These are phyloP conservation scores for Acomys russatus DNA, from an alignment of 2,797 vertebrate species.

Conservation along the genomic window DNA sequence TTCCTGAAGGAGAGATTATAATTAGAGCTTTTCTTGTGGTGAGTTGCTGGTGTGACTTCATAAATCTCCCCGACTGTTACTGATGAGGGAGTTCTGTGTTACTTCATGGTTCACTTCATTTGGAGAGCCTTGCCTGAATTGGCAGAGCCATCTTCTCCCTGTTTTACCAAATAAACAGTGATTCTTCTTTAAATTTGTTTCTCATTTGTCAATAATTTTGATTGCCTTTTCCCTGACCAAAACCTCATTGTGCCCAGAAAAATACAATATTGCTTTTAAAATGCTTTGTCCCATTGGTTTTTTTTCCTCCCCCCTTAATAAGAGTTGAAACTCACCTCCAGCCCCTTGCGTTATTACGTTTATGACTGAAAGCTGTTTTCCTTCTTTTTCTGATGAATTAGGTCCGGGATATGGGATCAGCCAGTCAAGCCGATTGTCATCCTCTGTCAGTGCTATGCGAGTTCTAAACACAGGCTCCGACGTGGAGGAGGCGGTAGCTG, in stretches of 20 bases:
- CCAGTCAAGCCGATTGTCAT: constrained; percentile 96
- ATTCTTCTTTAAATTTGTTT: constrained; percentile 66
- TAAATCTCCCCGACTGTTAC: constrained; percentile 17
- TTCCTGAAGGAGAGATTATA: constrained; percentile 45
- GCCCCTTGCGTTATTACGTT: neutral
- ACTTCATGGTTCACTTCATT: neutral
- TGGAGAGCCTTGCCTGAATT: constrained; percentile 39
- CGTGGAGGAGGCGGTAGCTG: constrained; percentile 97
- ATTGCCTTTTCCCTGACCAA: constrained; percentile 56
- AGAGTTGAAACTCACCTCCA: constrained; percentile 22
- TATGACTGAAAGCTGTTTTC: constrained; percentile 63
- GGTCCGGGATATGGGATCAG: constrained; percentile 95
- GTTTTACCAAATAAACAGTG: constrained; percentile 42
- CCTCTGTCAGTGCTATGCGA: constrained; percentile 98
- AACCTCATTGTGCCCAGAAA: constrained; percentile 68
- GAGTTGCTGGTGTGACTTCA: constrained; percentile 48
- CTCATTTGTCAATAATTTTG: constrained; percentile 64
- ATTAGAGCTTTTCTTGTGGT: constrained; percentile 59
- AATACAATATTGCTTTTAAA: constrained; percentile 82
- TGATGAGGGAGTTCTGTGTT: constrained; percentile 7
- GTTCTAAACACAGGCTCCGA: constrained; percentile 98
- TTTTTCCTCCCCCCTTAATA: constrained; percentile 48
- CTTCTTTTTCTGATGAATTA: constrained; percentile 82
- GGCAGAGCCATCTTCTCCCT: constrained; percentile 38
- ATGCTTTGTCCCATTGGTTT: constrained; percentile 86